phyloP scores from a whole-genome alignment of 2,888 invertebrate species.

The Scaptomyza polygonia region DNA sequence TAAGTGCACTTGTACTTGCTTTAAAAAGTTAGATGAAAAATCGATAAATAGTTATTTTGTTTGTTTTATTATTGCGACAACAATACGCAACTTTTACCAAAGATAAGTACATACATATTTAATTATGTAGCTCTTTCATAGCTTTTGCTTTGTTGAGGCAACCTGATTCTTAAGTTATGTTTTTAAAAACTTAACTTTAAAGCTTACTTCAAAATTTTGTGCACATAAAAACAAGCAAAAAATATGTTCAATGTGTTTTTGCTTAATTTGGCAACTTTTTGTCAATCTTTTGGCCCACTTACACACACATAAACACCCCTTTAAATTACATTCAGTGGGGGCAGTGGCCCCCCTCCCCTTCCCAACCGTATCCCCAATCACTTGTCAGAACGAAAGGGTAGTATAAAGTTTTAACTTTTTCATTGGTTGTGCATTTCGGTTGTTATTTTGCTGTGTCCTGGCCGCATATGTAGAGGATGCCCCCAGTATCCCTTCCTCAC shows the following conservation, averaged over 20 bases:
- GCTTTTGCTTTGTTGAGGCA: neutral
- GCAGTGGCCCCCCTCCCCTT: neutral
- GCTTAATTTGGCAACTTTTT: slow-evolving; percentile 37
- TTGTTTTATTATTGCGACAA: too few species aligned
- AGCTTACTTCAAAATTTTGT: neutral
- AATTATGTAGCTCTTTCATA: too few species aligned
- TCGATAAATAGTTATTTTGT: neutral
- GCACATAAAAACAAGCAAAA: neutral
- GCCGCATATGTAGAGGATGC: slow-evolving; percentile 42
- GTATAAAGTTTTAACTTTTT: slow-evolving; percentile 60
- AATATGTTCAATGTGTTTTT: slow-evolving; percentile 16
- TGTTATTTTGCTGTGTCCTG: slow-evolving; percentile 42
- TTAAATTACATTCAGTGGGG: slow-evolving; percentile 17
- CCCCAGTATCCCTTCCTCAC: neutral
- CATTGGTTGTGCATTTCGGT: slow-evolving; percentile 56
- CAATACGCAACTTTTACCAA: too few species aligned
- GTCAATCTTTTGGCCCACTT: slow-evolving; percentile 41
- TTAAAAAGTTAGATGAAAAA: neutral
- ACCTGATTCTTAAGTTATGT: too few species aligned
- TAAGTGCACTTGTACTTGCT: too few species aligned
- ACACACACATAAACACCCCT: slow-evolving; percentile 35
- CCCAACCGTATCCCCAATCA: neutral
- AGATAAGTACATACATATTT: too few species aligned
- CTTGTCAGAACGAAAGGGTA: slow-evolving; percentile 34
- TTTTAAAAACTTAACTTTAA: neutral